phyloP scores from a whole-genome alignment of 1,140 invertebrate genomes.

The Drosophila ogumai region DNA sequence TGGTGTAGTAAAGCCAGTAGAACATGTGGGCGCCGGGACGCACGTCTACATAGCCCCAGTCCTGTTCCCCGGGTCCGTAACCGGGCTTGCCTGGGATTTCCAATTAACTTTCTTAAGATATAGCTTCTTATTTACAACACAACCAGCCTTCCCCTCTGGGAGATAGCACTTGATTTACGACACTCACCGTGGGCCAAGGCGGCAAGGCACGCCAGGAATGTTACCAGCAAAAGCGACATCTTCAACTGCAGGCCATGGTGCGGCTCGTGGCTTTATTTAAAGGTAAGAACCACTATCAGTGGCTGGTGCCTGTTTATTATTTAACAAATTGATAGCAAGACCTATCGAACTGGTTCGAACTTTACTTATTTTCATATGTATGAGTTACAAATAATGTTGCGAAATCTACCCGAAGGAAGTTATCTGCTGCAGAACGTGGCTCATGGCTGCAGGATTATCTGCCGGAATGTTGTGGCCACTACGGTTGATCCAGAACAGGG shows the following conservation, averaged over 20 bases:
- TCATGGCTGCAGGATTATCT: conserved; percentile 76
- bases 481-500: conserved; percentile 90
- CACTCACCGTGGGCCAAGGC: conserved; percentile 40
- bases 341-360: conserved; percentile 16
- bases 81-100: conserved; percentile 74
- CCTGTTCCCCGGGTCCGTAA: conserved; percentile 87
- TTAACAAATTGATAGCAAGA: background rate
- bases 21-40: conserved; percentile 91
- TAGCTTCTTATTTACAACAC: background rate
- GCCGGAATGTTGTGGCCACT: conserved; percentile 87
- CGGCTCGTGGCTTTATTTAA: conserved; percentile 22
- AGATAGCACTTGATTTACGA: conserved; percentile 14
- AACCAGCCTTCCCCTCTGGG: background rate
- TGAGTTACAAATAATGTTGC: background rate
- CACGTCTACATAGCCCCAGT: conserved; percentile 89
- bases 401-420: conserved; percentile 47
- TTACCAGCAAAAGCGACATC: conserved; percentile 40
- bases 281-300: conserved; percentile 29
- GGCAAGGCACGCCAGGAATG: conserved; percentile 32
- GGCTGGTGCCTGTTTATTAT: background rate
- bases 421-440: conserved; percentile 60
- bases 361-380: background rate
- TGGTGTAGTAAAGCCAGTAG: conserved; percentile 93
- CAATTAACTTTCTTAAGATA: background rate
- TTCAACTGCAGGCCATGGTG: conserved; percentile 24